Evolutionary conservation across 1,140 invertebrate genomes (phyloP).

Genomic region (Probaryconus sp.): DNA sequence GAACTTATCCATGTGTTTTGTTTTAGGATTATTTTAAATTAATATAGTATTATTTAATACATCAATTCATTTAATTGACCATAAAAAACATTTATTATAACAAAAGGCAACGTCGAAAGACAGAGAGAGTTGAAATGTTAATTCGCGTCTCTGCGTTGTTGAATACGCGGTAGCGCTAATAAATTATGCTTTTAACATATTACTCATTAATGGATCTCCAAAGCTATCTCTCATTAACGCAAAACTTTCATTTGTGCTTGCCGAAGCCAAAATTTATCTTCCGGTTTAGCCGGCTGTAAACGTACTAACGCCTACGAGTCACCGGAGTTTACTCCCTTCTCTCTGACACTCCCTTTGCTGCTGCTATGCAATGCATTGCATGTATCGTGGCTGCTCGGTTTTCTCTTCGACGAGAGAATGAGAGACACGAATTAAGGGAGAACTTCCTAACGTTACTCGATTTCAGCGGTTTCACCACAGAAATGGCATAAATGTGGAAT

Average conservation of each 20-base stretch:
- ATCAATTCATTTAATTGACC: too few species aligned
- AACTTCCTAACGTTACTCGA: conserved; percentile 49
- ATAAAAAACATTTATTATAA: too few species aligned
- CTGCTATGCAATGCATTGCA: not conserved
- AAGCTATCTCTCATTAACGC: conserved; percentile 30
- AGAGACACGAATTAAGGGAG: conserved; percentile 29
- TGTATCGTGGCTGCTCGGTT: not conserved
- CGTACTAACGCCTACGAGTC: conserved; percentile 30
- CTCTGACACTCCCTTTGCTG: conserved; percentile 3
- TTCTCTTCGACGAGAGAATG: conserved; percentile 11
- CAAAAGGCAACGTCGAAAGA: conserved; percentile 2
- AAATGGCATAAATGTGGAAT: conserved; percentile 49
- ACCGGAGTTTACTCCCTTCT: not conserved
- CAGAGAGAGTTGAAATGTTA: conserved; percentile 23
- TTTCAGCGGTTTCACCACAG: conserved; percentile 40
- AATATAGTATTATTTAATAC: too few species aligned
- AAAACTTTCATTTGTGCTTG: conserved; percentile 55
- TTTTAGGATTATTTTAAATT: too few species aligned
- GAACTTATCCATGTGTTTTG: too few species aligned
- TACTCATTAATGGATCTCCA: conserved; percentile 49
- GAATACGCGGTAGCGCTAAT: conserved; percentile 46
- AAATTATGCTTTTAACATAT: conserved; percentile 54
- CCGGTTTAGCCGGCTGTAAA: conserved; percentile 41
- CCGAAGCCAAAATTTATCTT: conserved; percentile 55
- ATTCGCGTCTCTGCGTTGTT: conserved; percentile 16